These are phyloP conservation scores for Tetanocera ferruginea DNA, from an alignment of 2,888 invertebrate genomes.

Conservation along the genomic window DNA sequence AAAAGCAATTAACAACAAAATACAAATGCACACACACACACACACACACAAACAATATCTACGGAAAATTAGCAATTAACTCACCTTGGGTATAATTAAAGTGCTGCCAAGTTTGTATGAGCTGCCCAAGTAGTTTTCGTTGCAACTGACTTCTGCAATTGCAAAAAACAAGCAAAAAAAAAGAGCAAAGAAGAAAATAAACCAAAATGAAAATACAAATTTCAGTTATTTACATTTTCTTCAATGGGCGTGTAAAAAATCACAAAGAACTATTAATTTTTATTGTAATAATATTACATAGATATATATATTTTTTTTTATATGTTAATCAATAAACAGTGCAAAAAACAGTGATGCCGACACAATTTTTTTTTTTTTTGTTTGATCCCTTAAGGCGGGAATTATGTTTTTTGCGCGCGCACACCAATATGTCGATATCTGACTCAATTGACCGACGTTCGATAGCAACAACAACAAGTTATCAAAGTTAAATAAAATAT, in stretches of 20 bases:
- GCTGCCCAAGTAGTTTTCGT: slow-evolving; percentile 59
- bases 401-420: neutral
- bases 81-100: slow-evolving; percentile 59
- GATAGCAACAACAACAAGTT: no score
- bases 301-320: neutral
- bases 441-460: no score
- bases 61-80: slow-evolving; percentile 28
- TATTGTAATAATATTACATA: neutral
- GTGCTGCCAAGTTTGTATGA: slow-evolving; percentile 58
- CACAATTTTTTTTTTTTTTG: no score
- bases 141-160: slow-evolving; percentile 55
- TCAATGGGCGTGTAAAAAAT: neutral
- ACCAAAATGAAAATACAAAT: neutral
- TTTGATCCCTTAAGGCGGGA: no score
- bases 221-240: slow-evolving; percentile 8
- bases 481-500: no score
- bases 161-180: neutral
- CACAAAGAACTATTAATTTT: no score
- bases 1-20: neutral
- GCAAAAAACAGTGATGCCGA: neutral
- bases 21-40: neutral
- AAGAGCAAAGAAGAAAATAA: neutral
- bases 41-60: neutral
- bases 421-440: no score
- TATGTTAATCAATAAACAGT: neutral